phyloP scores from a whole-genome alignment of 2,888 invertebrate genomes.

The Keiferia lycopersicella region DNA sequence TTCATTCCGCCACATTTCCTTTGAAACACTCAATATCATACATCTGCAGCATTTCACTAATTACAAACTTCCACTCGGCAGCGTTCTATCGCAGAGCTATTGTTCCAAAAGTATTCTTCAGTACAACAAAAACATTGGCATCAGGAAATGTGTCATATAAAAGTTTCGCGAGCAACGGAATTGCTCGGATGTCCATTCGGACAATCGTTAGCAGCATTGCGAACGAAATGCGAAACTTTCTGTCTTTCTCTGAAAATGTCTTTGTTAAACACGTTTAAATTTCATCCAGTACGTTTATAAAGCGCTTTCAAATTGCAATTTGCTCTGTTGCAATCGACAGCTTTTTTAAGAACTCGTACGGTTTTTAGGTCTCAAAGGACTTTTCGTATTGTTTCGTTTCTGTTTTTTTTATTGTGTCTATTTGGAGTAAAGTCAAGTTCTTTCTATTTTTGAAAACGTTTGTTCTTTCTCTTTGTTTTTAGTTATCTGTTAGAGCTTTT shows the following conservation, averaged over 20 bases:
- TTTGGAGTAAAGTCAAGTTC: background rate
- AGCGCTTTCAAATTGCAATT: conserved; percentile 13
- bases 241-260: conserved; percentile 19
- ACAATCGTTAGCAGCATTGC: conserved; percentile 21
- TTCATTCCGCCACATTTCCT: background rate
- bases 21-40: conserved; percentile 10
- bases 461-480: background rate
- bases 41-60: conserved; percentile 15
- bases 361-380: conserved; percentile 14
- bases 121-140: conserved; percentile 15
- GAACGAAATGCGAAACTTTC: conserved; percentile 8
- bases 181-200: conserved; percentile 18
- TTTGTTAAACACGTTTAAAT: conserved; percentile 21
- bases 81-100: conserved; percentile 6
- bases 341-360: conserved; percentile 7
- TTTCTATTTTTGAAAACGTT: background rate
- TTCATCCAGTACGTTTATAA: conserved; percentile 11
- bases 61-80: conserved; percentile 13
- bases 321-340: conserved; percentile 19
- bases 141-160: conserved; percentile 20
- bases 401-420: background rate
- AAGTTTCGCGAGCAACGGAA: conserved; percentile 3
- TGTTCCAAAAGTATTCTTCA: conserved; percentile 6
- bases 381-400: conserved; percentile 10
- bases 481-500: too few relatives aligned